These are phyloP conservation scores for Micrasema longulum DNA, from an alignment of 1,140 invertebrate species.

Conservation along the genomic window DNA sequence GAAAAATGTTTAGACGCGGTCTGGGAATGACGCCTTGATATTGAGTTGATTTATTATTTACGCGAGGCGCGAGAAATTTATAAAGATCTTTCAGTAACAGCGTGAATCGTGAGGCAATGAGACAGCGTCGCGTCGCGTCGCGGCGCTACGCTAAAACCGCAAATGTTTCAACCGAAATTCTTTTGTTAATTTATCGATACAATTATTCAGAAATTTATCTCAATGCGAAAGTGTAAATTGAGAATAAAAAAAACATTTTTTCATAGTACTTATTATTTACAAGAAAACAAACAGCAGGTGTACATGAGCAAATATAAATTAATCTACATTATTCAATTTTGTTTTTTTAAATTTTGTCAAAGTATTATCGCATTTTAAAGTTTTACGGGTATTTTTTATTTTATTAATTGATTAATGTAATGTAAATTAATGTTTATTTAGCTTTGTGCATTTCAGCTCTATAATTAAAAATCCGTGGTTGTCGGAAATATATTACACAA, in stretches of 20 bases:
- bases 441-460: too few species aligned
- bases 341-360: neutral
- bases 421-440: too few species aligned
- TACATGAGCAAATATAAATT: too few species aligned
- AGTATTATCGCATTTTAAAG: neutral
- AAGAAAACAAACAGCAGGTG: too few species aligned
- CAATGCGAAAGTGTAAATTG: neutral
- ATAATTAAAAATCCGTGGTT: too few species aligned
- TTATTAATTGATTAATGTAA: too few species aligned
- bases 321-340: neutral
- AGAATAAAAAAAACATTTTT: neutral
- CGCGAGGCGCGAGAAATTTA: constrained; percentile 5
- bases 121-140: neutral
- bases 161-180: neutral
- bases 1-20: neutral
- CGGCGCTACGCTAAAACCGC: neutral
- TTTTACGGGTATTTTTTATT: neutral
- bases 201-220: constrained; percentile 28
- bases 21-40: constrained; percentile 11
- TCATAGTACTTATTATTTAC: neutral
- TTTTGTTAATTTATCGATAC: constrained; percentile 6
- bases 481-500: too few species aligned
- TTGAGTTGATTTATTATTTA: constrained; percentile 13
- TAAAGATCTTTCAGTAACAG: neutral
- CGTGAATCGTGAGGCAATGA: neutral